Evolutionary conservation across 2,797 vertebrate species (phyloP), one percentile per base, ranked within the genome.

Genomic region (Avahi laniger): DNA sequence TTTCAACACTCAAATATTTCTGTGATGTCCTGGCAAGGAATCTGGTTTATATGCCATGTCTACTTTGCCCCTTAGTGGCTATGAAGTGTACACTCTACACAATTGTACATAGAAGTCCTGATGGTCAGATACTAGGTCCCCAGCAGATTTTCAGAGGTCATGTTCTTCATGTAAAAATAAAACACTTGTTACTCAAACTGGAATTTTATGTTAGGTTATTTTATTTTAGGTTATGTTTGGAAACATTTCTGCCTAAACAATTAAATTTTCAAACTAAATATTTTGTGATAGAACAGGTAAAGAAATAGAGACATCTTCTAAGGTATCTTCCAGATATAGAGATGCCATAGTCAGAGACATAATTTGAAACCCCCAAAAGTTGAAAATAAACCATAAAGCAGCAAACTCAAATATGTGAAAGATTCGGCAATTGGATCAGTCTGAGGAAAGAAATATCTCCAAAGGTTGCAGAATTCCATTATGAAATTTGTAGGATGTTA

Each of bases 401-500:
- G 26, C 4, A 79, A 50, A 95, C 14, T 61, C 35, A 7, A 24
- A 17, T 13, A 69, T 75, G 24, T 57, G 70, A 89, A 84, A 54
- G 24, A 52, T 15, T 15, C 30, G 84, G 24, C 26, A 72, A 84
- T 59, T 73, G 18, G 18, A 65, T 91, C 22, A 80, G 26, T 61
- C 33, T 87, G 28, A 93, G 28, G 85, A 93, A 82, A 90, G 28
- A 93, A 94, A 57, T 84, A 61, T 57, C 52, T 84, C 48, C 52
- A 89, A 73, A 94, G 85, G 67, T 88, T 93, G 61, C 24, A 88
- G 80, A 92, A 97, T 97, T 97, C 57, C 84, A 93, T 93, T 94
- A 72, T 97, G 57, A 93, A 97, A 93, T 96, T 94, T 96, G 84
- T 96, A 96, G 72, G 90, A 69, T 94, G 72, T 96, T 96, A 96